These are phyloP conservation scores for Corydoras sp. DNA, from an alignment of 2,113 vertebrate species.

Conservation along the genomic window DNA sequence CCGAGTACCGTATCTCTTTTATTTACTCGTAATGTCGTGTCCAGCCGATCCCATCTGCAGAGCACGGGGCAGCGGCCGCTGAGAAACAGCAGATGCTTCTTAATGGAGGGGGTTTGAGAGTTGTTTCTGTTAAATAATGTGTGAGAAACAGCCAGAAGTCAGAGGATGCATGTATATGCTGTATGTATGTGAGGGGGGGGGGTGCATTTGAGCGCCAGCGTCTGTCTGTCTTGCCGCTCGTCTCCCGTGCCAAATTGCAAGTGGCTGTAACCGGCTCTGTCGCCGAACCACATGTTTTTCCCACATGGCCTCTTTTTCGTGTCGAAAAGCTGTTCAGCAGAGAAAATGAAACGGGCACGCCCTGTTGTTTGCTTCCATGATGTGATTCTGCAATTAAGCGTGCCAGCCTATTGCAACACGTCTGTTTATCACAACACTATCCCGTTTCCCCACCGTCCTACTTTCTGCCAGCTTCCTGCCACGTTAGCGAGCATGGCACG, in stretches of 20 bases:
- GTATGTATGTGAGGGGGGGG: background rate
- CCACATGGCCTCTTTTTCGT: background rate
- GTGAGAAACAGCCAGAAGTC: background rate
- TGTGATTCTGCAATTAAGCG: constrained; percentile 28
- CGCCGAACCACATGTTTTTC: background rate
- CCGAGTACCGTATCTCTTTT: constrained; percentile 21
- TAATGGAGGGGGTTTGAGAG: constrained; percentile 24
- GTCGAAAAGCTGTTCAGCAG: constrained; percentile 15
- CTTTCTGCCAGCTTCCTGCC: constrained; percentile 11
- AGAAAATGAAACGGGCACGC: constrained; percentile 35
- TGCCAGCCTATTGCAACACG: constrained; percentile 37
- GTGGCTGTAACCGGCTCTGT: background rate
- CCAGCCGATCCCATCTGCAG: constrained; percentile 17
- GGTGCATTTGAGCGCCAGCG: background rate
- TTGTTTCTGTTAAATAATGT: constrained; percentile 10
- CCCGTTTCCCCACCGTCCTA: background rate
- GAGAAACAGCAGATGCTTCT: constrained; percentile 45
- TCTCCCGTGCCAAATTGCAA: background rate
- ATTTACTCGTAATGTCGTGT: constrained; percentile 42
- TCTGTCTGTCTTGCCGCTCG: background rate
- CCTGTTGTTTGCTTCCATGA: constrained; percentile 24
- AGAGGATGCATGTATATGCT: background rate
- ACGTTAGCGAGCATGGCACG: too few species aligned
- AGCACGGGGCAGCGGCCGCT: constrained; percentile 15
- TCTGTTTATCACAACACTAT: constrained; percentile 19